phyloP scores from a whole-genome alignment of 2,797 vertebrate genomes.

The Leptoclinus maculatus region DNA sequence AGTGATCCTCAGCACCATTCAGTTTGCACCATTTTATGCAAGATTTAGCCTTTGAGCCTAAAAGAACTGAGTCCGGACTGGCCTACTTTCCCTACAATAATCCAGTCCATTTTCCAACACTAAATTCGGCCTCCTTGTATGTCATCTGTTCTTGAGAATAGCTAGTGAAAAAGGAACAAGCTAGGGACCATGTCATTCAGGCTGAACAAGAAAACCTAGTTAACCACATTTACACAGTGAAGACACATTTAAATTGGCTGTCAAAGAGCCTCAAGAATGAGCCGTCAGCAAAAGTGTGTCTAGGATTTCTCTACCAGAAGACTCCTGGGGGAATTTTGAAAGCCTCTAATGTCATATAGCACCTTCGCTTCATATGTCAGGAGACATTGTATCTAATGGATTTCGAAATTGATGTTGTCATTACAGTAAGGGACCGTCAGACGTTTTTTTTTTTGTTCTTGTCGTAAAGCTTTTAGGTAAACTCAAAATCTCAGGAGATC shows the following conservation, averaged over 20 bases:
- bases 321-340: constrained; percentile 20
- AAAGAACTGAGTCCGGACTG: constrained; percentile 9
- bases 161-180: constrained; percentile 16
- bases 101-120: not conserved
- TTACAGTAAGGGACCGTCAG: constrained; percentile 21
- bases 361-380: constrained; percentile 32
- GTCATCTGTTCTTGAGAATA: constrained; percentile 3
- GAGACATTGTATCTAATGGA: constrained; percentile 28
- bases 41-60: constrained; percentile 30
- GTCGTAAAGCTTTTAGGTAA: not conserved
- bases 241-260: constrained; percentile 36
- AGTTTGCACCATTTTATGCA: constrained; percentile 42
- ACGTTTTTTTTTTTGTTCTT: constrained; percentile 7
- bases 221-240: constrained; percentile 18
- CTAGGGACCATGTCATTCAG: constrained; percentile 6
- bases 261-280: constrained; percentile 35
- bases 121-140: not conserved
- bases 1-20: constrained; percentile 40
- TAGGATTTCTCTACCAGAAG: constrained; percentile 25
- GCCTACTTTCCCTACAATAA: constrained; percentile 14
- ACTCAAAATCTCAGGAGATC: constrained; percentile 4
- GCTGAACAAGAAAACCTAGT: constrained; percentile 8
- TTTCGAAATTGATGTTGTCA: constrained; percentile 20
- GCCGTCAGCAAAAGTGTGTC: constrained; percentile 20
- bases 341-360: constrained; percentile 22